Percentiles rank a stretch among this genome's conserved stretches.
phyloP scores from a whole-genome alignment of 2,888 invertebrate genomes.

The Cryptocheilus praepositus region DNA sequence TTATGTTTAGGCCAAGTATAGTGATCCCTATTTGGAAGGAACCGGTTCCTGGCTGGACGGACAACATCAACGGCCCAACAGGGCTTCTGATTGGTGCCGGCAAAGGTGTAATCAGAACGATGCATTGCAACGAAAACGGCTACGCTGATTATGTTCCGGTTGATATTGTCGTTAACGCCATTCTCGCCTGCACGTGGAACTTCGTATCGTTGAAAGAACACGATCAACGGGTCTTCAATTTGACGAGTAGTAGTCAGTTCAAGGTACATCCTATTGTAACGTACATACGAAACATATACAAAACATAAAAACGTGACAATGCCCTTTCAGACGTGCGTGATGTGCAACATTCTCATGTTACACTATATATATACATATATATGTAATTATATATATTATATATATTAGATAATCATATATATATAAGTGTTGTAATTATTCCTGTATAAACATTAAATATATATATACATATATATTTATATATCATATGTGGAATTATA shows the following conservation, averaged over 20 bases:
- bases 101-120: conserved; percentile 91
- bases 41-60: conserved; percentile 92
- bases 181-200: conserved; percentile 82
- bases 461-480: too few relatives aligned
- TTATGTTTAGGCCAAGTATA: conserved; percentile 70
- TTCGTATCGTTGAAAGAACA: conserved; percentile 77
- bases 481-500: too few relatives aligned
- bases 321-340: too few relatives aligned
- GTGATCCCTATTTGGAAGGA: conserved; percentile 92
- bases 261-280: conserved; percentile 75
- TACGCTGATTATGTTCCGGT: conserved; percentile 90
- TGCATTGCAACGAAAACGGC: conserved; percentile 87
- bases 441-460: too few relatives aligned
- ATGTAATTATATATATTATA: too few relatives aligned
- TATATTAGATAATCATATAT: too few relatives aligned
- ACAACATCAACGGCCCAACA: conserved; percentile 95
- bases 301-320: not conserved
- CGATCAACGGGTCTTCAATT: conserved; percentile 80
- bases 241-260: conserved; percentile 88
- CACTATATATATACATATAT: too few relatives aligned
- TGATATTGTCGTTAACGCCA: conserved; percentile 87
- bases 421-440: too few relatives aligned
- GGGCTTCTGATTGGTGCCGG: conserved; percentile 88
- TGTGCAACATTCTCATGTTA: too few relatives aligned
- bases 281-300: not conserved